phyloP scores from a whole-genome alignment of 2,797 vertebrate genomes.

The Platyrinchus mystaceus region DNA sequence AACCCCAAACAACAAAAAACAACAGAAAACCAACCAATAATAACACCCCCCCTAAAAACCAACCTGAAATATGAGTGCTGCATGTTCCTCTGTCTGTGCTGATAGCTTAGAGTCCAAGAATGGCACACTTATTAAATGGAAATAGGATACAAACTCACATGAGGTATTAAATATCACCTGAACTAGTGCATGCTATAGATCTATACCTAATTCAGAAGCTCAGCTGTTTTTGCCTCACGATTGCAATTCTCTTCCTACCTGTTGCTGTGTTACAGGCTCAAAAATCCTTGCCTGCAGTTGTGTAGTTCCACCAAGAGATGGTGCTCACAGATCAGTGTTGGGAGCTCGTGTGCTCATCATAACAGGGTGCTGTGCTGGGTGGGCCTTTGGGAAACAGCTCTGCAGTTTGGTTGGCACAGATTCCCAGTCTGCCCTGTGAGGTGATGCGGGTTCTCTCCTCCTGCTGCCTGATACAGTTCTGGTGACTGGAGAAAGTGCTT shows the following conservation, averaged over 20 bases:
- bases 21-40: background rate
- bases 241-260: background rate
- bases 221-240: background rate
- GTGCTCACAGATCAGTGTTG: background rate
- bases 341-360: rapidly evolving
- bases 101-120: background rate
- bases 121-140: background rate
- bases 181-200: background rate
- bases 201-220: background rate
- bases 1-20: too few relatives aligned
- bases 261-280: background rate
- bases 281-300: conserved; percentile 16
- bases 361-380: rapidly evolving
- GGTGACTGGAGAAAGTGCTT: background rate
- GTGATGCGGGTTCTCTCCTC: background rate
- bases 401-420: background rate
- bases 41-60: rapidly evolving
- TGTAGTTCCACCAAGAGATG: conserved; percentile 13
- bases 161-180: background rate
- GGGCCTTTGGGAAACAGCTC: rapidly evolving
- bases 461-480: rapidly evolving
- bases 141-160: background rate
- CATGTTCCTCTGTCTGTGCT: background rate
- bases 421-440: background rate
- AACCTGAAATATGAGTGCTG: background rate